phyloP scores from a whole-genome alignment of 2,797 vertebrate species.

The Parauchenoglanis ngamensis region DNA sequence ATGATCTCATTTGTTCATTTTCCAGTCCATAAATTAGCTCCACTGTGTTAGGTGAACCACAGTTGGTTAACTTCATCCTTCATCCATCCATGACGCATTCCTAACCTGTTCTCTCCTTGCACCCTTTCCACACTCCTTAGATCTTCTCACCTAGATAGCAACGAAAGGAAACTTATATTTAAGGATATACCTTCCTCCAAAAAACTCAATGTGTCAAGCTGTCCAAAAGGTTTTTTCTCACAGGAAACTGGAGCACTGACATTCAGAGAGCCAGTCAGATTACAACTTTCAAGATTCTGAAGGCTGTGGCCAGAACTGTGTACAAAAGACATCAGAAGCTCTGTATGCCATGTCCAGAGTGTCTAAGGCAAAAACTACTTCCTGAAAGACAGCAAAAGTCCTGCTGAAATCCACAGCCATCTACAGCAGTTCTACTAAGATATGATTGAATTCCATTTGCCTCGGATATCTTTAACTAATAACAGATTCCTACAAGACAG shows the following conservation, averaged over 20 bases:
- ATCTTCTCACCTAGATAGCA: neutral
- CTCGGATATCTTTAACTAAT: neutral
- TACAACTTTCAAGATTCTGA: neutral
- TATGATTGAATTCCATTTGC: constrained; percentile 1
- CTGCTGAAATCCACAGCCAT: neutral
- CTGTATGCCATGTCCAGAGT: neutral
- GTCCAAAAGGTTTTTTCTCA: neutral
- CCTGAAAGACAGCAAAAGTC: neutral
- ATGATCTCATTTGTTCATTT: neutral
- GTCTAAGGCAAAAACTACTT: neutral
- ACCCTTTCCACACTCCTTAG: neutral
- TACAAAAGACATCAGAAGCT: neutral
- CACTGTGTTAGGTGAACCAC: neutral
- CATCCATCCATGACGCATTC: neutral
- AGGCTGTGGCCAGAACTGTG: neutral
- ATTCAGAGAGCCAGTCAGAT: neutral
- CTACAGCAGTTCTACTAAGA: neutral
- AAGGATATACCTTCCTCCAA: neutral
- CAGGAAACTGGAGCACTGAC: neutral
- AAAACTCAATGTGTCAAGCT: neutral
- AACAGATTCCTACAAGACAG: neutral
- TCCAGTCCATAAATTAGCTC: neutral
- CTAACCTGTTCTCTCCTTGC: neutral
- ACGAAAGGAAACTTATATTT: neutral
- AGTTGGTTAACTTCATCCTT: neutral